A percentile compares a stretch with the other conserved stretches of the same genome.
These are phyloP conservation scores for Ladona fulva DNA, from an alignment of 1,140 invertebrate species.

Conservation along the genomic window DNA sequence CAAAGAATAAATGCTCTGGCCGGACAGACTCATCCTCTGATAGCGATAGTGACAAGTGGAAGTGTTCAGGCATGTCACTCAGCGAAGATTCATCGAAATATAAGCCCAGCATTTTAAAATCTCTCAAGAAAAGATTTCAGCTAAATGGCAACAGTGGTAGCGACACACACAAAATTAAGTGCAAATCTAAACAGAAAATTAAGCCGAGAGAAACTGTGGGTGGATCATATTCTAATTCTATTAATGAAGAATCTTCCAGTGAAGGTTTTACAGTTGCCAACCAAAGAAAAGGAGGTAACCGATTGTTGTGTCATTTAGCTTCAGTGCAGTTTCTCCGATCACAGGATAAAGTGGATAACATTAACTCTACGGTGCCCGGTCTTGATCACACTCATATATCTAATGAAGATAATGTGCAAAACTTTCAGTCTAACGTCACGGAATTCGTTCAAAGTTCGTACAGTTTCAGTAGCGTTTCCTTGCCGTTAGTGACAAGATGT, in stretches of 20 bases:
- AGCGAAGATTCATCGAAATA: constrained; percentile 8
- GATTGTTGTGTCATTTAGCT: neutral
- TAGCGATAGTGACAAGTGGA: neutral
- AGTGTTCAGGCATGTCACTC: constrained; percentile 6
- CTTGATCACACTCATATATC: neutral
- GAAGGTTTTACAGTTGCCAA: neutral
- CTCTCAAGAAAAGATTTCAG: constrained; percentile 10
- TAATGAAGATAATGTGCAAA: neutral
- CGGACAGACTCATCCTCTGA: neutral
- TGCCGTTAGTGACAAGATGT: neutral
- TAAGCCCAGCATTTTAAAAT: constrained; percentile 2
- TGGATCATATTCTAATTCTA: neutral
- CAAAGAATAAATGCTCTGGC: neutral
- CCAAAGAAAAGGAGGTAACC: neutral
- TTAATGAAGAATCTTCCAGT: neutral
- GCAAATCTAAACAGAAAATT: neutral
- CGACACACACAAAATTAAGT: neutral
- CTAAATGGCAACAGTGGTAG: neutral
- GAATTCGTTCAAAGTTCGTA: neutral
- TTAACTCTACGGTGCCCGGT: neutral
- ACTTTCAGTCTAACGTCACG: neutral
- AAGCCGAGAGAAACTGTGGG: neutral
- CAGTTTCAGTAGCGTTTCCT: neutral
- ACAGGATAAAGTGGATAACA: neutral
- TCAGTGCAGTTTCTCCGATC: neutral